Evolutionary conservation across 2,797 vertebrate genomes (phyloP), one percentile per base, ranked within the genome.

Genomic region (Phaenicophaeus curvirostris): DNA sequence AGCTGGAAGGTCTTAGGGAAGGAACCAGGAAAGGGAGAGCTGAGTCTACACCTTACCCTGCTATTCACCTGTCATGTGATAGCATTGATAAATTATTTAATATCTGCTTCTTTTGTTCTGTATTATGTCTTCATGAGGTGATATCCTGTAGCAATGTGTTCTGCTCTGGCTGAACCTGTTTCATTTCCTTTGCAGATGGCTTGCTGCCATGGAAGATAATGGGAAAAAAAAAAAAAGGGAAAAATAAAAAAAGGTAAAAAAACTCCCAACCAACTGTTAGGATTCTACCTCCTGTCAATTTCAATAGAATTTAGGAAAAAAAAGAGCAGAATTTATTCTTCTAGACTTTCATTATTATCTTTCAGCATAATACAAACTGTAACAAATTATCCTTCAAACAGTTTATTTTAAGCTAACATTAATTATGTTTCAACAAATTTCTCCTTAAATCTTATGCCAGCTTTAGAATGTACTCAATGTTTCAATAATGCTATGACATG

Each of bases 11-110:
- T 79, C 8, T 30, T 57, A 88, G 19, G 15, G 41, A 9, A 57
- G 11, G 44, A 79, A 76, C 13, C 8, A 37, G 50, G 53, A 5
- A 24, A 71, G 13, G 24, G 27, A 53, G 5, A 53, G 7, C 8
- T 39, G 33, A 78, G 74, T 75, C 50, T 82, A 66, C 1, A 9
- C 14, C 24, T 90, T 58, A 54, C 55, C 44, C 13, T 93, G 37
- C n/a, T 67, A 54, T 78, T 88, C 53, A 86, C 24, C 9, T 68
- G 41, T 71, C 53, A 39, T 71, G 24, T 79, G 93, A 93, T 81
- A 91, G 28, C 42, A 88, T 3, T 91, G 95, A 96, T 88, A 91
- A 90, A 84, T 93, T 76, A 93, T 95, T 96, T 96, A 92, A 93
- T 93, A 96, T 93, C 55, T 91, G n/a, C 33, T 86, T 62, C 65